Conservation (phyloP, 2,113 vertebrate species). For the Chaetops frenatus region DNA sequence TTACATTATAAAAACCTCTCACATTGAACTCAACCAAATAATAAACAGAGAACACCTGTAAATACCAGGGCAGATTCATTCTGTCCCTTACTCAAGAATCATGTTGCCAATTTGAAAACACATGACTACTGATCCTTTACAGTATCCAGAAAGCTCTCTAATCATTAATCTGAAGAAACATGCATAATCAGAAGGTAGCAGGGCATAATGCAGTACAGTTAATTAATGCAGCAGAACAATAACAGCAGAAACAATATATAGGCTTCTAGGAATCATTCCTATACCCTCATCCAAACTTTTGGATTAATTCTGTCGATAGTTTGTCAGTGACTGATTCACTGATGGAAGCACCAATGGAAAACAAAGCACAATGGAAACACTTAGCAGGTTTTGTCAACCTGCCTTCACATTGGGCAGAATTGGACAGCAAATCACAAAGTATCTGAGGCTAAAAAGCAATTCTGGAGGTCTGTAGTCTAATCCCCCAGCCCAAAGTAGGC, state of each 20-base stretch:
- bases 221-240: background rate
- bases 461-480: background rate
- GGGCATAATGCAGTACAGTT: background rate
- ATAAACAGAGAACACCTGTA: background rate
- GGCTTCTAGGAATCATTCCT: background rate
- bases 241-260: background rate
- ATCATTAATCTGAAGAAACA: background rate
- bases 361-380: background rate
- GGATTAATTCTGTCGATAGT: background rate
- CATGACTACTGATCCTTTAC: background rate
- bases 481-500: background rate
- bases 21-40: background rate
- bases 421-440: background rate
- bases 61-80: background rate
- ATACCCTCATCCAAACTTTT: background rate
- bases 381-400: background rate
- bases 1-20: background rate
- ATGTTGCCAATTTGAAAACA: background rate
- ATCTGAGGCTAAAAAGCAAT: background rate
- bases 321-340: background rate
- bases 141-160: background rate
- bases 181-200: background rate
- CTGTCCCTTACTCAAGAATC: background rate
- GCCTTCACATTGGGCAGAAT: accelerated
- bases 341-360: background rate